Percentiles rank a stretch among this genome's conserved stretches.
Conservation (phyloP, 1,140 invertebrate genomes). For the Archegozetes longisetosus region DNA sequence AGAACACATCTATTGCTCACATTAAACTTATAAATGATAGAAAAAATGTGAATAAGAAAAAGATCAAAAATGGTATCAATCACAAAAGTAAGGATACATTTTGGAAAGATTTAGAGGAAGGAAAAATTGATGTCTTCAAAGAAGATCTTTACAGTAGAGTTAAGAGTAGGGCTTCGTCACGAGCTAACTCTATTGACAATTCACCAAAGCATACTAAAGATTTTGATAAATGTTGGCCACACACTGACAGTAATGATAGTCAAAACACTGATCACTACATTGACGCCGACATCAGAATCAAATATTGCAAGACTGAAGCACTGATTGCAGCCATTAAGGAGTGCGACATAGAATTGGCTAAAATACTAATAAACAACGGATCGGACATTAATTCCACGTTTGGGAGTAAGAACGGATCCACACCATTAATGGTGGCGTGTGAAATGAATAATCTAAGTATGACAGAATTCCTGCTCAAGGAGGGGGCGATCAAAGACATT, state of each 20-base stretch:
- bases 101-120: conserved; percentile 29
- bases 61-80: conserved; percentile 4
- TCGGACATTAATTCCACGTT: background rate
- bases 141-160: conserved; percentile 29
- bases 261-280: background rate
- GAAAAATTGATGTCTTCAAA: conserved; percentile 25
- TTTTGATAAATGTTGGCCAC: background rate
- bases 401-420: background rate
- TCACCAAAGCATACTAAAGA: background rate
- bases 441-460: background rate
- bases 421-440: background rate
- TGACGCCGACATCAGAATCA: background rate
- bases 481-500: background rate
- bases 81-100: conserved; percentile 26
- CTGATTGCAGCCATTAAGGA: background rate
- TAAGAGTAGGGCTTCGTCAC: conserved; percentile 15
- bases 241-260: background rate
- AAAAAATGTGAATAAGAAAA: background rate
- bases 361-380: background rate
- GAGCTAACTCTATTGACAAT: background rate
- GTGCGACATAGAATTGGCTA: background rate
- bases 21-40: background rate
- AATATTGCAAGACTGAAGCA: background rate
- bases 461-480: background rate
- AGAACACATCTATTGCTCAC: background rate